Base-by-base conservation (phyloP, 2,797 vertebrate species). In the Spinibarbus caldwelli region DNA sequence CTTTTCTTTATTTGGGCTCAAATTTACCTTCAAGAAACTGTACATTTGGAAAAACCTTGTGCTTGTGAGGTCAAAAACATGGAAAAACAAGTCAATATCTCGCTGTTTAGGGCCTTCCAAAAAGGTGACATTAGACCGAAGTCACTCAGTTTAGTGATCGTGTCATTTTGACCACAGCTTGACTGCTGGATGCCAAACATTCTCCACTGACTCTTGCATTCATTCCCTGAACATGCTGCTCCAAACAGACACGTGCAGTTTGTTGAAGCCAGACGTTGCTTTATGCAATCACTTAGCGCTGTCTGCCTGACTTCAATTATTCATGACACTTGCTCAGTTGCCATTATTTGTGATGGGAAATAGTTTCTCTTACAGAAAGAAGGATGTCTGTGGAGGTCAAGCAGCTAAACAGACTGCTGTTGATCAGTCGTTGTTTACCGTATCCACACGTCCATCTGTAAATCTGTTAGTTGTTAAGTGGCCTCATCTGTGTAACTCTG, bases 281-380 rank as follows among this genome's bases (percentile, higher is more conserved):
- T 34, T 45, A 59, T 72, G 45, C 76, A 87, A 83, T 80, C 76
- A 68, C 77, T 85, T 72, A 92, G 93, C 92, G 91, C 91, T 92
- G 91, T 90, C 91, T 92, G 92, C 80, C 72, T 43, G 68, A 87
- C 90, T 87, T 91, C 93, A 95, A 94, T 95, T 94, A 95, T 95
- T 95, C 93, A 95, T 94, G 93, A 93, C 86, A 67, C 91, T 91
- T 93, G 90, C 91, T 94, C 93, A 93, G 92, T 90, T 92, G 93
- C 93, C 92, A 94, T 95, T 95, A 94, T 90, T 87, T 83, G 88
- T 94, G 92, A 95, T 95, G 94, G 93, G 92, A 94, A 94, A 93
- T 91, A 91, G 88, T 91, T 90, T 92, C 83, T 82, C 82, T 80
- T 80, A 43, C 15, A 17, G 75, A 80, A 76, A 88, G 85, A 80